Evolutionary conservation across 2,888 invertebrate species (phyloP).

Genomic region (Flabesymbios commensalis): DNA sequence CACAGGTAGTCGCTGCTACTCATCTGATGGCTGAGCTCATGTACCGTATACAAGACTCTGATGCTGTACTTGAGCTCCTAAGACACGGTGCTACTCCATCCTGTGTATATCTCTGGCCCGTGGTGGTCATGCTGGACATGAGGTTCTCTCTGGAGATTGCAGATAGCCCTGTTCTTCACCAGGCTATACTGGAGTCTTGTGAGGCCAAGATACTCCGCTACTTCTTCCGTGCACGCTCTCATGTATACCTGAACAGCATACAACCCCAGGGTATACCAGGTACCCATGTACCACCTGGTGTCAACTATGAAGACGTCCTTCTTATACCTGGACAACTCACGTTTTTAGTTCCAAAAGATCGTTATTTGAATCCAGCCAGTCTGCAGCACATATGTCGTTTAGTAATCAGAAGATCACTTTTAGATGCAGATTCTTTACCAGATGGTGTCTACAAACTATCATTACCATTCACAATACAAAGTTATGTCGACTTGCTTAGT

Average conservation of each 20-base stretch:
- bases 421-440: not conserved
- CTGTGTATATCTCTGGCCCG: slow-evolving; percentile 7
- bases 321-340: not conserved
- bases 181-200: not conserved
- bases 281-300: not conserved
- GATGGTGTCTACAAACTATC: not conserved
- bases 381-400: slow-evolving; percentile 3
- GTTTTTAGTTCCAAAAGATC: not conserved
- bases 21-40: slow-evolving; percentile 5
- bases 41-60: slow-evolving; percentile 1
- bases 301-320: slow-evolving; percentile 4
- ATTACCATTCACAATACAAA: not conserved
- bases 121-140: not conserved
- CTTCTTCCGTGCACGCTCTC: slow-evolving; percentile 2
- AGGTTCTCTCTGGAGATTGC: not conserved
- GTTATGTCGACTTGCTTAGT: not conserved
- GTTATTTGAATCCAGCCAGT: not conserved
- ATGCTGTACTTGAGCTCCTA: not conserved
- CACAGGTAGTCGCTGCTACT: not conserved
- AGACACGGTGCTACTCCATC: not conserved
- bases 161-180: no score
- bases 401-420: not conserved
- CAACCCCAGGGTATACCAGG: not conserved
- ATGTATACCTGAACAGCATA: not conserved
- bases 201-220: slow-evolving; percentile 5